phyloP scores from a whole-genome alignment of 1,140 invertebrate species.

The Drosophila sp. region DNA sequence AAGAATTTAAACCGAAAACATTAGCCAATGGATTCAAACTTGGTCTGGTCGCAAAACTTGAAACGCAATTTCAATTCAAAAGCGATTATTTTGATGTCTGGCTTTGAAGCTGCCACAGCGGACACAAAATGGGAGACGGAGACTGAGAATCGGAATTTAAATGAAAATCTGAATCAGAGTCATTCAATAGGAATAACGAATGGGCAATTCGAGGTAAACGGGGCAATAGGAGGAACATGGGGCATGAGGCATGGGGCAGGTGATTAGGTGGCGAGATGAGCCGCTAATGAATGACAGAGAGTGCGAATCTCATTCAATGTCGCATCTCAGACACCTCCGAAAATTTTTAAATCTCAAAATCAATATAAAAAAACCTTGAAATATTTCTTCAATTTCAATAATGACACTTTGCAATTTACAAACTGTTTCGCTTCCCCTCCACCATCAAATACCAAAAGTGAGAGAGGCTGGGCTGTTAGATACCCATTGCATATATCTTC shows the following conservation, averaged over 20 bases:
- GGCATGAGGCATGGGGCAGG: slow-evolving; percentile 3
- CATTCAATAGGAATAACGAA: background rate
- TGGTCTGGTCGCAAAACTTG: slow-evolving; percentile 26
- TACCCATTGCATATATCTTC: too few relatives aligned
- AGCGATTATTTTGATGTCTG: slow-evolving; percentile 73
- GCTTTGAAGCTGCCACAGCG: slow-evolving; percentile 59
- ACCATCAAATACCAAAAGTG: too few relatives aligned
- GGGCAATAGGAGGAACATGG: background rate
- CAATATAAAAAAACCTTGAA: slow-evolving; percentile 71
- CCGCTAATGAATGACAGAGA: slow-evolving; percentile 6
- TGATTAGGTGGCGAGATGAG: slow-evolving; percentile 28
- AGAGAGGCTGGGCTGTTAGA: too few relatives aligned
- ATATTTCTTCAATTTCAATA: slow-evolving; percentile 46
- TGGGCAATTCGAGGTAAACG: background rate
- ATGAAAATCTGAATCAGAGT: background rate
- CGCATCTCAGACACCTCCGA: background rate
- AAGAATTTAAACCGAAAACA: slow-evolving; percentile 11
- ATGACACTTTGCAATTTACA: slow-evolving; percentile 43
- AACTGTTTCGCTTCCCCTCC: background rate
- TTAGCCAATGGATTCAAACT: slow-evolving; percentile 41
- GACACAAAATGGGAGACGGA: slow-evolving; percentile 14
- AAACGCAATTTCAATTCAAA: slow-evolving; percentile 75
- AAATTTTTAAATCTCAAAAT: slow-evolving; percentile 67
- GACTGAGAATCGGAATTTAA: too few relatives aligned
- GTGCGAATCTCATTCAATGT: slow-evolving; percentile 24